Base-by-base conservation (phyloP, 1,140 invertebrate species). In the Ctenoplectra terminalis region DNA sequence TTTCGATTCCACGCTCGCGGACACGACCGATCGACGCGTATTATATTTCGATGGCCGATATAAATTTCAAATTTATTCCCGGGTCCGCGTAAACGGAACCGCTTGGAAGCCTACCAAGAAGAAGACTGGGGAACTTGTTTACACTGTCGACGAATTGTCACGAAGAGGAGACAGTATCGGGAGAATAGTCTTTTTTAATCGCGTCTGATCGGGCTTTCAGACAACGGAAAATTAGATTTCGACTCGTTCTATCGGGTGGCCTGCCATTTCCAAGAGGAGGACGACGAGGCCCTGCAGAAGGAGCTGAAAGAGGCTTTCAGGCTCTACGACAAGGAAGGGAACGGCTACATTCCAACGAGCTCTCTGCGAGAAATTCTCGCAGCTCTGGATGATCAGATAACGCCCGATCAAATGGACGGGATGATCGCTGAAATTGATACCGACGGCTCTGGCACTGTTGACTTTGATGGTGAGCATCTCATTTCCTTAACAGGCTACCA, bases 401-500 rank as follows among this genome's bases (percentile, higher is more conserved):
- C 96, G 0, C 95, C 96, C 29, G 96, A 97, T 90, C 96, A 97
- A 91, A 94, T 97, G 84, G 97, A 97, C 88, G 96, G 97, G 87
- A 97, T 97, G 96, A 97, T 97, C 80, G 96, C 96, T 23, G 97
- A 97, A 94, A 97, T 97, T 61, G 97, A 97, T 90, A 96, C 96
- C 40, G 97, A 97, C 85, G 95, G 96, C 0, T 97, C 96, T 0
- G 97, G 97, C 74, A 97, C 97, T 4, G 97, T 98, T 23, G 97
- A 98, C 91, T 98, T 97, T 93, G 97, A 97, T 90, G 97, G 97
- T 97, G 92, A 92, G 90, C 83, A 64, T 56, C 11, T 46, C 48
- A 43, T 46, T 66, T 52, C 48, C 2, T 43, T 37, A n/a, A n/a
- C n/a, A n/a, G n/a, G n/a, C n/a, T n/a, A n/a, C n/a, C n/a, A n/a